These are phyloP conservation scores for Neolamprologus modestus DNA, from an alignment of 2,113 vertebrate species.

Conservation along the genomic window DNA sequence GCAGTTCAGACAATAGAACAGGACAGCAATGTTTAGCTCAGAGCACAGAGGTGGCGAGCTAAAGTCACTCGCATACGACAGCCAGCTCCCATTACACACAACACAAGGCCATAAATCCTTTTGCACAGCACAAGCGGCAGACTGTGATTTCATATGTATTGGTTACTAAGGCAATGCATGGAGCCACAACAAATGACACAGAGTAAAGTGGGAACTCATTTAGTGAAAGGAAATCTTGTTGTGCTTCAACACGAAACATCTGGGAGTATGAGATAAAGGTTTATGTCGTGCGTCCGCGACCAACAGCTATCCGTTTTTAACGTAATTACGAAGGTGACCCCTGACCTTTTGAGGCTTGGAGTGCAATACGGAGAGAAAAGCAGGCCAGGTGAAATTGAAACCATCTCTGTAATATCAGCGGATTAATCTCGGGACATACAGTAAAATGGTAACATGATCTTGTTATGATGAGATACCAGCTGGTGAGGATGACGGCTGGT, in stretches of 20 bases:
- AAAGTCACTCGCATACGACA: slow-evolving; percentile 41
- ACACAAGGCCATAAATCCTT: slow-evolving; percentile 54
- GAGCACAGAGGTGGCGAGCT: slow-evolving; percentile 43
- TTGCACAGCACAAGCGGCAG: slow-evolving; percentile 38
- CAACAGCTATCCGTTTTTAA: slow-evolving; percentile 6
- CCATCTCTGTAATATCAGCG: slow-evolving; percentile 35
- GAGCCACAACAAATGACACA: slow-evolving; percentile 56
- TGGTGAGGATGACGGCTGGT: slow-evolving; percentile 17
- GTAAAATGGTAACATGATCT: slow-evolving; percentile 49
- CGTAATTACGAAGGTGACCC: slow-evolving; percentile 7
- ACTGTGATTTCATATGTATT: slow-evolving; percentile 61
- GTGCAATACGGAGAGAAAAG: background rate
- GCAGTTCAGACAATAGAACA: slow-evolving; percentile 40
- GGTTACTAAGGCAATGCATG: slow-evolving; percentile 49
- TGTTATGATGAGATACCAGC: slow-evolving; percentile 35
- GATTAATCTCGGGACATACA: slow-evolving; percentile 52
- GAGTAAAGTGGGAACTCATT: slow-evolving; percentile 17
- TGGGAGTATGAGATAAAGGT: slow-evolving; percentile 8
- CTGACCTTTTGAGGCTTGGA: slow-evolving; percentile 21
- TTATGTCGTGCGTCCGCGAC: background rate
- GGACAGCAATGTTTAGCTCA: slow-evolving; percentile 36
- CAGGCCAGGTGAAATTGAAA: slow-evolving; percentile 36
- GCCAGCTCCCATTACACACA: slow-evolving; percentile 61
- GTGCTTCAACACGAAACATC: background rate
- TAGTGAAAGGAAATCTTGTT: slow-evolving; percentile 15